Evolutionary conservation across 2,888 invertebrate genomes (phyloP).

Genomic region (Diplazon laetatorius): DNA sequence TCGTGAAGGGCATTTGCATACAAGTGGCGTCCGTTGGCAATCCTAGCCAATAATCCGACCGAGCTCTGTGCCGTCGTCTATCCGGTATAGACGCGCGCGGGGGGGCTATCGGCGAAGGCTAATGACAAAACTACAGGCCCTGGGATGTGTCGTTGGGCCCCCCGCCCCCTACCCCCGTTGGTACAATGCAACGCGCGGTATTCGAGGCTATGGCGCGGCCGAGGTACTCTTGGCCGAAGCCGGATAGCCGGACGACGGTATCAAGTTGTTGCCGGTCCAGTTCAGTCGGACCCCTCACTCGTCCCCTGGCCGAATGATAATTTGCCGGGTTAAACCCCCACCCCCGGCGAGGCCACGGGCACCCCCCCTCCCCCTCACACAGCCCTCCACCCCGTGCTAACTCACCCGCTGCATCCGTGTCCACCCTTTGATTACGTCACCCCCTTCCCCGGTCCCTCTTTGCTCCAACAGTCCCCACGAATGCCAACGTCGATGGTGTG

Average conservation of each 20-base stretch:
- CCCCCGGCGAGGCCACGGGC: constrained; percentile 47
- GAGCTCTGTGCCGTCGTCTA: constrained; percentile 72
- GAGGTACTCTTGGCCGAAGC: constrained; percentile 27
- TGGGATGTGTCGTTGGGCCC: constrained; percentile 60
- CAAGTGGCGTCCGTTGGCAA: constrained; percentile 79
- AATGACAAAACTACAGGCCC: constrained; percentile 83
- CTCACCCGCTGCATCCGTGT: constrained; percentile 69
- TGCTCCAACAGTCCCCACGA: constrained; percentile 31
- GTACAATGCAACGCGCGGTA: constrained; percentile 37
- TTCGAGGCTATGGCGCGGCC: constrained; percentile 19
- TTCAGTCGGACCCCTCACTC: constrained; percentile 78
- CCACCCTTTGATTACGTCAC: constrained; percentile 82
- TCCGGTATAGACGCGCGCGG: constrained; percentile 71
- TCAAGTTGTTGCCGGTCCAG: constrained; percentile 81
- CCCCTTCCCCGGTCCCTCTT: constrained; percentile 72
- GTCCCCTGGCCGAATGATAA: constrained; percentile 80
- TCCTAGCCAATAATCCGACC: constrained; percentile 81
- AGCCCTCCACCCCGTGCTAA: constrained; percentile 64
- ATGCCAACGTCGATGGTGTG: constrained; percentile 19
- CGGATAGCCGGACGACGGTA: constrained; percentile 73
- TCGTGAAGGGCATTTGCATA: constrained; percentile 78
- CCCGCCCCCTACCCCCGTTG: too few species aligned
- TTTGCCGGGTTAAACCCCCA: constrained; percentile 75
- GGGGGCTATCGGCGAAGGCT: constrained; percentile 77
- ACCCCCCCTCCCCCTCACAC: constrained; percentile 61